Base-by-base conservation (phyloP, 1,140 invertebrate species). In the Trissolcus basalis region DNA sequence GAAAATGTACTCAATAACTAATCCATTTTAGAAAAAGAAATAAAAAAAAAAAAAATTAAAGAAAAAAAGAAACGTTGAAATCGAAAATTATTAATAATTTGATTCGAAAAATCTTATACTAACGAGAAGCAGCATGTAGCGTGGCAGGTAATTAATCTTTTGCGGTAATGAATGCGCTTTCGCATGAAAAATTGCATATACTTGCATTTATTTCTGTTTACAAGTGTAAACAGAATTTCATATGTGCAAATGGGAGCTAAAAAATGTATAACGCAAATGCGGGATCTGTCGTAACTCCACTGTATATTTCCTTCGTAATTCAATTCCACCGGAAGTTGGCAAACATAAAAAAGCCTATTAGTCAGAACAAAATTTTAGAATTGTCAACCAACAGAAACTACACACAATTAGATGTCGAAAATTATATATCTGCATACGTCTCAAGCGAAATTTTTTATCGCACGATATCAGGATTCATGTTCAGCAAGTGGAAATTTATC, bases 261-360 rank as follows among this genome's bases (percentile, higher is more conserved):
- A 71, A 71, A 59, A n/a, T n/a, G n/a, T n/a, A n/a, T 11, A 14
- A 13, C 10, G 9, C 11, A 27, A 47, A 53, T 50, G 10, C 11
- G 1, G 6, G 27, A 33, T n/a, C 11, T 15, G 5, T 11, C 35
- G 27, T 50, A 50, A 63, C 53, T 6, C 7, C 19, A 12, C n/a
- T 19, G 11, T 35, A 19, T 59, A 15, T 56, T 12, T 13, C 47
- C n/a, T 27, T 39, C 41, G 60, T 72, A 72, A 65, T 73, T 60
- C 49, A 73, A 65, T 73, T 73, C 9, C 2, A n/a, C 11, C 43
- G 43, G 55, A 73, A 65, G 59, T 65, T 73, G 60, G 65, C 63
- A 73, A 65, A 47, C 53, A 54, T 72, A 72, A 61, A 73, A 73
- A 65, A 58, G 53, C 15, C 41, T 65, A 67, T 73, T 73, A 73